Base-by-base conservation (phyloP, 2,113 vertebrate genomes). In the Atrichornis clamosus region DNA sequence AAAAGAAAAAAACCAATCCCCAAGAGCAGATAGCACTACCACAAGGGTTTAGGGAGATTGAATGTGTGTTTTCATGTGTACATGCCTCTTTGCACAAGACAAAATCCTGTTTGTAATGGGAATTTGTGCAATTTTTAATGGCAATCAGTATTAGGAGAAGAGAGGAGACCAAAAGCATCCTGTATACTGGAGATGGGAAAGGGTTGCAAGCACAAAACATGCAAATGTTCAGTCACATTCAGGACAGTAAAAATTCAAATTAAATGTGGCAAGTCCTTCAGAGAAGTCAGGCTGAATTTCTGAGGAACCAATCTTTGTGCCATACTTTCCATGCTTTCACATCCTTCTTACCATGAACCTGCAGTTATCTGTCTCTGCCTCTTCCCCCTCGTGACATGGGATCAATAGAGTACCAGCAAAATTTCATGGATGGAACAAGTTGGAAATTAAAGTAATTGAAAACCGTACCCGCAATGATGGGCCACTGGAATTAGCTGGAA, bases 21-120 rank as follows among this genome's bases (percentile, higher is more conserved):
- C 30, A 72, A 75, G 30, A 76, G 22, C 22, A 68, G 28, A 47
- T 10, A 11, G 19, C 13, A 59, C 13, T n/a, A 42, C 12, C 15
- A 13, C 17, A 67, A 87, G 49, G 6, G 18, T 49, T 73, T 37
- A 84, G 15, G 49, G 11, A 85, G 13, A 68, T 1, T 5, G 16
- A 75, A 60, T 7, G 3, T 30, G 8, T 0, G 1, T 79, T 64
- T 85, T 64, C 53, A 49, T 18, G 6, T 6, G 3, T 15, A 24
- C 1, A 0, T 58, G 44, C 4, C 4, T 59, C 39, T 78, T 58
- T 37, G 20, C 21, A 37, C 7, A 58, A 35, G 4, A 49, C 1
- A 70, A 81, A 81, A 67, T 63, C 12, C 10, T 49, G 11, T 35
- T 47, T 62, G 3, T 20, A 78, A 32, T 28, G 13, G 7, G 7